phyloP scores from a whole-genome alignment of 2,888 invertebrate species.

The Drosophila robusta region DNA sequence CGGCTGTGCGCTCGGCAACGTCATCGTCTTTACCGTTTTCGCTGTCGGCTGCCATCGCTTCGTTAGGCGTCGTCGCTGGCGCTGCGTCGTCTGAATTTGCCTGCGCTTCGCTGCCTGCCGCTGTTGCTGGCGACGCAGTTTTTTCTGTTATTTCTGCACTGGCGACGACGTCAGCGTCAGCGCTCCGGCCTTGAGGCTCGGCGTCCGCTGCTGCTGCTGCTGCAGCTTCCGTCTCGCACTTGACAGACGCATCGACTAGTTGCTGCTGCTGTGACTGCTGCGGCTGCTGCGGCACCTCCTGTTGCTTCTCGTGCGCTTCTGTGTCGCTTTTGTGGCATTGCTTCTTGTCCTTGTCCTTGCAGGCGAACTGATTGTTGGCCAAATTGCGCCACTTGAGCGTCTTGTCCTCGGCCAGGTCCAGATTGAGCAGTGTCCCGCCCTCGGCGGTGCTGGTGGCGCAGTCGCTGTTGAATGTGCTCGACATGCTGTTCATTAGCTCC shows the following conservation, averaged over 20 bases:
- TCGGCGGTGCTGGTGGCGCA: conserved; percentile 79
- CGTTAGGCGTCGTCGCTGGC: conserved; percentile 26
- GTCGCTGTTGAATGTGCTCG: conserved; percentile 83
- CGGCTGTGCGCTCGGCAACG: conserved; percentile 34
- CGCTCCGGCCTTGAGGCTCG: conserved; percentile 41
- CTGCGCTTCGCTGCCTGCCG: conserved; percentile 10
- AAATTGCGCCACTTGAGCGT: conserved; percentile 85
- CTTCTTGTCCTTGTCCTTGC: conserved; percentile 81
- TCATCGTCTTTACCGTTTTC: conserved; percentile 27
- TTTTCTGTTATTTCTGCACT: conserved; percentile 9
- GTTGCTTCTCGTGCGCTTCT: conserved; percentile 40
- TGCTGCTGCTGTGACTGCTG: conserved; percentile 13
- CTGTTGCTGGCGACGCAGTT: conserved; percentile 12
- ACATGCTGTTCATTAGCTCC: conserved; percentile 83
- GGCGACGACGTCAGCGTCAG: conserved; percentile 6
- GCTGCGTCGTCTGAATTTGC: conserved; percentile 16
- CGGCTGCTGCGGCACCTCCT: conserved; percentile 28
- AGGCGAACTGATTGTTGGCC: conserved; percentile 84
- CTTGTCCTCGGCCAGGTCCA: conserved; percentile 84
- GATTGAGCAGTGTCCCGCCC: conserved; percentile 73
- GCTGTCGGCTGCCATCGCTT: conserved; percentile 32
- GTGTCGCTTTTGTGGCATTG: conserved; percentile 9
- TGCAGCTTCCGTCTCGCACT: conserved; percentile 49
- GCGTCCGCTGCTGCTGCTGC: background rate
- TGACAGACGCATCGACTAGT: conserved; percentile 41